Percentiles rank a stretch among this genome's conserved stretches.
phyloP scores from a whole-genome alignment of 2,888 invertebrate species.

The Cactoblastis cactorum region DNA sequence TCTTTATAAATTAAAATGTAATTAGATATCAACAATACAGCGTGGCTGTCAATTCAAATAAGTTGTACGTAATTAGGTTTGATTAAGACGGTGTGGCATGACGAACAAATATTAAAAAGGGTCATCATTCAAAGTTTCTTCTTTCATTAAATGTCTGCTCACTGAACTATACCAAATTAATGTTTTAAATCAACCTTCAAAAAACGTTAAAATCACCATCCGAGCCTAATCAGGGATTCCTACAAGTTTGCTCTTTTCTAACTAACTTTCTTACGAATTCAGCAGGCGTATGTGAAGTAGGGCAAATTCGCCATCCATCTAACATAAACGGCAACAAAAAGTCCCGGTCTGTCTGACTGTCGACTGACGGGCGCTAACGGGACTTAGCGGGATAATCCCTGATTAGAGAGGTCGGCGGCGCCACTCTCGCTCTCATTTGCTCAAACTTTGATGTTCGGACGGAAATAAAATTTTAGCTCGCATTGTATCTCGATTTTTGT shows the following conservation, averaged over 20 bases:
- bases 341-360: conserved; percentile 22
- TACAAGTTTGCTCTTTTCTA: background rate
- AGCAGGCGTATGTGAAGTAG: conserved; percentile 12
- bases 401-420: conserved; percentile 49
- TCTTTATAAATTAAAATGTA: no score
- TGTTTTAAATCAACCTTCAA: background rate
- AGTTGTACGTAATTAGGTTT: no score
- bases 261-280: conserved; percentile 3
- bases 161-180: background rate
- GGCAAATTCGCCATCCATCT: conserved; percentile 17
- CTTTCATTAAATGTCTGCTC: no score
- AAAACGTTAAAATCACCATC: conserved; percentile 19
- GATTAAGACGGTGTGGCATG: no score
- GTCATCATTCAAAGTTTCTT: no score
- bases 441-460: conserved; percentile 25
- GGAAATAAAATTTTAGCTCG: conserved; percentile 11
- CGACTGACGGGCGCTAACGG: conserved; percentile 42
- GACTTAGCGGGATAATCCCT: conserved; percentile 52
- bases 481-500: conserved; percentile 9
- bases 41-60: no score
- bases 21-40: no score
- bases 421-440: conserved; percentile 35
- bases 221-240: conserved; percentile 12
- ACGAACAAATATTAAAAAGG: no score
- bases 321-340: conserved; percentile 18